Evolutionary conservation across 2,888 invertebrate genomes (phyloP).

Genomic region (Habroteleia sp.): DNA sequence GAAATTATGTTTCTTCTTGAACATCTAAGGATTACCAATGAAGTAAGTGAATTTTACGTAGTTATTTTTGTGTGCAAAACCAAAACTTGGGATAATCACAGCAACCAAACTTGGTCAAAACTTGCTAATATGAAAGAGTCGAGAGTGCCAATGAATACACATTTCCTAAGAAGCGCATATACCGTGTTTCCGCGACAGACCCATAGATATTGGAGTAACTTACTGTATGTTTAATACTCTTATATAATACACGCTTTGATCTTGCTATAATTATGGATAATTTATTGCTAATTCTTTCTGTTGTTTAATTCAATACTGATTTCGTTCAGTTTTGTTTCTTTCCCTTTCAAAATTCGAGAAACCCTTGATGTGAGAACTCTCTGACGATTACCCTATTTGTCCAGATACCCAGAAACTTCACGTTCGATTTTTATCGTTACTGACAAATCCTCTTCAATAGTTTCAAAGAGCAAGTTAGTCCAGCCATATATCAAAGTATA

Average conservation of each 20-base stretch:
- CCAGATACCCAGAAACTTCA: slow-evolving; percentile 5
- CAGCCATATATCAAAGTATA: slow-evolving; percentile 4
- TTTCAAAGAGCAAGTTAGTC: slow-evolving; percentile 16
- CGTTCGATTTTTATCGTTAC: slow-evolving; percentile 4
- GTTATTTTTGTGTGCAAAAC: too few relatives aligned
- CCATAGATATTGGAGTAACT: slow-evolving; percentile 12
- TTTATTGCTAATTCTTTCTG: slow-evolving; percentile 8
- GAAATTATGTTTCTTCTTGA: too few relatives aligned
- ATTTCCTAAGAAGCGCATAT: slow-evolving; percentile 14
- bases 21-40: too few relatives aligned
- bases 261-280: slow-evolving; percentile 26
- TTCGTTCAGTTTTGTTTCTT: background rate
- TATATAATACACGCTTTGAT: slow-evolving; percentile 21
- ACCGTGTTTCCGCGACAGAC: slow-evolving; percentile 3
- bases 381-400: slow-evolving; percentile 5
- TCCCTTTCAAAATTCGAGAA: background rate
- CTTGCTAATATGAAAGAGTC: slow-evolving; percentile 18
- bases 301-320: background rate
- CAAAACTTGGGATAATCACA: slow-evolving; percentile 22
- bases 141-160: slow-evolving; percentile 11
- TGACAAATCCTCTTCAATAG: slow-evolving; percentile 3
- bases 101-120: slow-evolving; percentile 27
- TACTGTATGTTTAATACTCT: slow-evolving; percentile 16
- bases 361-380: slow-evolving; percentile 2
- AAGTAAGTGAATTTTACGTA: too few relatives aligned